A percentile compares a stretch with the other conserved stretches of the same genome.
Conservation (phyloP, 2,113 vertebrate species). For the Dromas ardeola region DNA sequence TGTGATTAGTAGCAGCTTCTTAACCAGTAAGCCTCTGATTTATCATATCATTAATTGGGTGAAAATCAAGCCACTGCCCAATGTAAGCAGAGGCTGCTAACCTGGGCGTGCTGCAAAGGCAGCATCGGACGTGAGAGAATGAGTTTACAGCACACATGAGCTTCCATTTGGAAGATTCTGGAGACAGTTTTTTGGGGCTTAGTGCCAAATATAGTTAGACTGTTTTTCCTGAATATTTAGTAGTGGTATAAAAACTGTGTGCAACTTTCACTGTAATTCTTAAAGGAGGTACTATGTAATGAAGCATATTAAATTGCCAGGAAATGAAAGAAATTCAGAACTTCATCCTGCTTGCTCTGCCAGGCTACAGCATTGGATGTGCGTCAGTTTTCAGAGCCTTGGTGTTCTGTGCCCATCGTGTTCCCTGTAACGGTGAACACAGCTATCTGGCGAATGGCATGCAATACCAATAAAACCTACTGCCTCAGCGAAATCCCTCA, state of each 20-base stretch:
- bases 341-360: not conserved
- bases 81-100: not conserved
- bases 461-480: not conserved
- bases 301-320: not conserved
- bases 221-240: not conserved
- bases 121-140: rapidly evolving
- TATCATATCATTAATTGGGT: not conserved
- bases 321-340: not conserved
- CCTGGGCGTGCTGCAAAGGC: not conserved
- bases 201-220: not conserved
- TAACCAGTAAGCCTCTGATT: not conserved
- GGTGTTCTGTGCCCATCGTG: not conserved
- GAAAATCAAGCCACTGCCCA: not conserved
- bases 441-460: not conserved
- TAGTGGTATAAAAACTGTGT: not conserved
- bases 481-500: not conserved
- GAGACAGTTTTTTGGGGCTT: not conserved
- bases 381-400: not conserved
- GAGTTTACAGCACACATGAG: not conserved
- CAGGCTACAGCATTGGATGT: not conserved
- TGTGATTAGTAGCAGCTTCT: not conserved
- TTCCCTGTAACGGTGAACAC: not conserved
- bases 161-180: not conserved
- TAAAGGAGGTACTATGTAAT: not conserved
- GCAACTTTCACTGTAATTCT: not conserved